Evolutionary conservation across 1,140 invertebrate species (phyloP).

Genomic region (Pogonognathellus flavescens): DNA sequence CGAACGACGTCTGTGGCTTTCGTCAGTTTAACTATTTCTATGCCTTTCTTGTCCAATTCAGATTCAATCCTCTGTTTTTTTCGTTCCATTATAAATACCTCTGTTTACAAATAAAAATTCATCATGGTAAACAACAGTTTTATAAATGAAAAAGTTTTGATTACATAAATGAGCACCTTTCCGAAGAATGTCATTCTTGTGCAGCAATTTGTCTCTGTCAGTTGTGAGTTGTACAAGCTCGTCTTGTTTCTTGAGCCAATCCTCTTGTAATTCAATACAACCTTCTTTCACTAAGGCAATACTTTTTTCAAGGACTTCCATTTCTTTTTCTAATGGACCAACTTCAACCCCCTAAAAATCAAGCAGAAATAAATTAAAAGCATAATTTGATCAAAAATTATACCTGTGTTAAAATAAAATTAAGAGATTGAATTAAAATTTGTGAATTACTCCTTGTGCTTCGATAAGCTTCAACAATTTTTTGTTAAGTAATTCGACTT

Average conservation of each 20-base stretch:
- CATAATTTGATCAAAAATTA: neutral
- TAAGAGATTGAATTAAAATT: too few species aligned
- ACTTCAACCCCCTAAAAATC: conserved; percentile 69
- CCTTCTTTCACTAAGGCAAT: conserved; percentile 60
- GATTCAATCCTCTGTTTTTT: conserved; percentile 79
- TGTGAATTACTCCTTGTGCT: conserved; percentile 69
- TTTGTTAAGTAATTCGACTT: conserved; percentile 72
- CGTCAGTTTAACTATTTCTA: conserved; percentile 74
- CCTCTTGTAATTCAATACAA: conserved; percentile 73
- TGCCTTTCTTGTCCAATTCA: conserved; percentile 75
- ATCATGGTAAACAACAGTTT: neutral
- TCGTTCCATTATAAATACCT: conserved; percentile 81
- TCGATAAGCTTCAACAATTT: conserved; percentile 74
- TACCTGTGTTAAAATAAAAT: neutral
- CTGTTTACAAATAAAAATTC: too few species aligned
- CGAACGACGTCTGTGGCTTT: conserved; percentile 75
- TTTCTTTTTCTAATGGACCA: conserved; percentile 74
- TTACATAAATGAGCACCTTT: conserved; percentile 74
- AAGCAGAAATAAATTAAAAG: neutral
- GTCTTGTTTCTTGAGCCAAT: conserved; percentile 82
- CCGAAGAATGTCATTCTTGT: conserved; percentile 77
- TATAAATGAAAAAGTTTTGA: too few species aligned
- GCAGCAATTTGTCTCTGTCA: conserved; percentile 77
- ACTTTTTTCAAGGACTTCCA: conserved; percentile 67
- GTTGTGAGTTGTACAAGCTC: conserved; percentile 78